phyloP scores from a whole-genome alignment of 2,113 vertebrate species.

The Rhynchopsitta pachyrhyncha region DNA sequence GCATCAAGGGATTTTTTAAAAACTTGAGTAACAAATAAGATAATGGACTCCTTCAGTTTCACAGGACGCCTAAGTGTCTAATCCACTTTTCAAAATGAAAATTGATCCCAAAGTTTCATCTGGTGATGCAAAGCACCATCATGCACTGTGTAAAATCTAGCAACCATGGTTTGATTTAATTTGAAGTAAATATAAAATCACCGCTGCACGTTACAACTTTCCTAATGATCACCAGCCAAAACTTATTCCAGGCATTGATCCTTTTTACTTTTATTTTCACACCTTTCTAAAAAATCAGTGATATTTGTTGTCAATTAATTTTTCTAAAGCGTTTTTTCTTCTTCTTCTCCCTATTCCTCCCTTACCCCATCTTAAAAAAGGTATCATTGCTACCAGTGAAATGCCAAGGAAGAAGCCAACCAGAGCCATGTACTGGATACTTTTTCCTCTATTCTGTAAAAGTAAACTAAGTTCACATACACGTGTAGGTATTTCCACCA shows the following conservation, averaged over 20 bases:
- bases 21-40: constrained; percentile 33
- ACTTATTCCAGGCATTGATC: neutral
- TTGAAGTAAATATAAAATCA: constrained; percentile 20
- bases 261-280: neutral
- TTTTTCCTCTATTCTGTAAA: neutral
- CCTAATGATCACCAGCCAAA: neutral
- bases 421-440: neutral
- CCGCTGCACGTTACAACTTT: neutral
- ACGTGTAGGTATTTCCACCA: accelerated
- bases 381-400: neutral
- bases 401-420: neutral
- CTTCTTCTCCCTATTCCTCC: neutral
- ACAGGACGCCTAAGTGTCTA: neutral
- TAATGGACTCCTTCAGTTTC: constrained; percentile 29
- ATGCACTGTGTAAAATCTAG: neutral
- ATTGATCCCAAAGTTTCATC: constrained; percentile 15
- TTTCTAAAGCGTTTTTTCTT: neutral
- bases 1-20: constrained; percentile 51
- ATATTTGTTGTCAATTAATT: neutral
- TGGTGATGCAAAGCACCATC: neutral
- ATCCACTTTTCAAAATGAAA: constrained; percentile 1
- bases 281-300: neutral
- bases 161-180: neutral
- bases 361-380: neutral
- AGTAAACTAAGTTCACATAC: neutral